These are phyloP conservation scores for Halcyon senegalensis DNA, from an alignment of 2,113 vertebrate genomes.

Conservation along the genomic window DNA sequence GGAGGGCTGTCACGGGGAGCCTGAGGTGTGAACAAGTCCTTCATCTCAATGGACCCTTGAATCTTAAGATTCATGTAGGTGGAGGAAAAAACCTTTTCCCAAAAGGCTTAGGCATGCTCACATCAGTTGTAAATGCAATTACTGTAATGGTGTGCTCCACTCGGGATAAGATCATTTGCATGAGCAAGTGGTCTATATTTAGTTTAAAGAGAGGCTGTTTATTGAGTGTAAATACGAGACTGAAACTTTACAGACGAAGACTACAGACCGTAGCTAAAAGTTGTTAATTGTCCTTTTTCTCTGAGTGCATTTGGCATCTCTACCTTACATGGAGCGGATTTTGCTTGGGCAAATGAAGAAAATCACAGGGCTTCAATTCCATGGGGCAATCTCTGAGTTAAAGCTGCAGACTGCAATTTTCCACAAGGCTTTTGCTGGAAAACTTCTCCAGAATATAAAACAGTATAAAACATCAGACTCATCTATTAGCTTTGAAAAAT, in stretches of 20 bases:
- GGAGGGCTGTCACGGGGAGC: not conserved
- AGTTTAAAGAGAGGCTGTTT: not conserved
- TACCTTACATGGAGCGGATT: not conserved
- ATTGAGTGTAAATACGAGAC: not conserved
- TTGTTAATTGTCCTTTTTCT: not conserved
- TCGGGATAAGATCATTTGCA: not conserved
- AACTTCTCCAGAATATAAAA: constrained; percentile 7
- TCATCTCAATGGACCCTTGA: not conserved
- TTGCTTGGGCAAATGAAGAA: not conserved
- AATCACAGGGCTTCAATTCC: not conserved
- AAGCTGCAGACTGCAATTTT: not conserved
- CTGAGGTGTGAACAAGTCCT: not conserved
- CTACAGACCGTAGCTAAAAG: not conserved
- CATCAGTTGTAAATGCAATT: constrained; percentile 11
- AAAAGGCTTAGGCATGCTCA: not conserved
- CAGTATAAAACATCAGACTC: not conserved
- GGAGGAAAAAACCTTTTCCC: not conserved
- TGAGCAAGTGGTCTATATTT: constrained; percentile 16
- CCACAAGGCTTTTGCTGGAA: not conserved
- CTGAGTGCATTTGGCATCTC: not conserved
- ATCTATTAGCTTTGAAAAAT: constrained; percentile 32
- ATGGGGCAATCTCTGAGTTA: not conserved
- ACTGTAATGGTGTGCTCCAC: not conserved
- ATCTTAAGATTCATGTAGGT: not conserved
- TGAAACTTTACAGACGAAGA: not conserved